Base-by-base conservation (phyloP, 2,113 vertebrate genomes). In the Pyxicephalus adspersus region DNA sequence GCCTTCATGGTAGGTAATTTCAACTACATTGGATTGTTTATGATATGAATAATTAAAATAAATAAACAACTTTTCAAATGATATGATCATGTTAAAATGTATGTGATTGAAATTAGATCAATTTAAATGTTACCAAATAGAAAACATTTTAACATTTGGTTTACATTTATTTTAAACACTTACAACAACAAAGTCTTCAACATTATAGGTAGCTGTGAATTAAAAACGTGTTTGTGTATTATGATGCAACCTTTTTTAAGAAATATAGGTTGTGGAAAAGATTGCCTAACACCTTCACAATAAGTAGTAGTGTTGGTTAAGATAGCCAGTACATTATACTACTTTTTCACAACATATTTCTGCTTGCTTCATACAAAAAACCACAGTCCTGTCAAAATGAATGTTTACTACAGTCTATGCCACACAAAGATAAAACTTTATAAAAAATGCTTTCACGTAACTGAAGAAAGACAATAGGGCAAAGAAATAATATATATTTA, bases 281-380 rank as follows among this genome's bases (percentile, higher is more conserved):
- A 88, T 94, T 93, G 90, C 92, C 86, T 91, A 90, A 94, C 87
- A 84, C 63, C 70, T 91, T 90, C 87, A 90, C 89, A 91, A 91
- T 83, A 90, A 90, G 89, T 77, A 88, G 72, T 81, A 25, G 89
- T 87, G 90, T 92, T 93, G 89, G 87, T 87, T 88, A 94, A 91
- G 89, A 88, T 7, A 89, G 76, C 79, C 86, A 90, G 85, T 83
- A 84, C 86, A 88, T 88, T 88, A 83, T 84, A 86, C 86, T 86
- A 68, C 85, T 84, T 92, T 94, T 94, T 92, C 89, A 92, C 90
- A 93, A 93, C 83, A 86, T 70, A 81, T 84, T 86, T 86, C 80
- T 1, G 58, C 89, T 94, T 94, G 90, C 92, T 88, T 92, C 89
- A 93, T 87, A 81, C 83, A 84, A 73, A 83, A 89, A 92, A 89